These are phyloP conservation scores for Sanderia malayensis DNA, from an alignment of 30 jellyfish, hydroid and myxozoan genomes.

Conservation along the genomic window DNA sequence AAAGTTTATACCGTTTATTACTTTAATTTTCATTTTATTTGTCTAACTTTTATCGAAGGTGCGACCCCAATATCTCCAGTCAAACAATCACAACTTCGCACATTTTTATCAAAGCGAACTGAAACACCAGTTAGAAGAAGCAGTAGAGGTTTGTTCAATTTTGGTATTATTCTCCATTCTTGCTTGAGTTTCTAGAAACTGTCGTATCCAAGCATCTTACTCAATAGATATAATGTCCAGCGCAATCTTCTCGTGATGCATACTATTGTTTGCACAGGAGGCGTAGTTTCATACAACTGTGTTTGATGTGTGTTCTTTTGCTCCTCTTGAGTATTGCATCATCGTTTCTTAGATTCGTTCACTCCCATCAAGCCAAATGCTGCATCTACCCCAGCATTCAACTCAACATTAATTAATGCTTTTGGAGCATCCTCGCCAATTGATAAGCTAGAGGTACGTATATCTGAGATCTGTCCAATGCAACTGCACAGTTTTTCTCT, in stretches of 20 bases:
- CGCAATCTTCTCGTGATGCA: too few relatives aligned
- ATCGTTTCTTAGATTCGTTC: slow-evolving; percentile 25
- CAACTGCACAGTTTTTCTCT: too few relatives aligned
- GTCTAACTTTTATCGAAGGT: neutral
- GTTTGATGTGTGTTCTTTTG: too few relatives aligned
- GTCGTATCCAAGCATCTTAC: too few relatives aligned
- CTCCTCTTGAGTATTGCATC: too few relatives aligned
- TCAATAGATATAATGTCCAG: too few relatives aligned
- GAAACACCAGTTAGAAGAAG: slow-evolving; percentile 71
- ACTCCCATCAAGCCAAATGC: slow-evolving; percentile 62
- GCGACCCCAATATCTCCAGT: slow-evolving; percentile 29
- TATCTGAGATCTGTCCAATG: too few relatives aligned
- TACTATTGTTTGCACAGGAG: too few relatives aligned
- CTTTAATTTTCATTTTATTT: too few relatives aligned
- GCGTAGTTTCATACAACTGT: too few relatives aligned
- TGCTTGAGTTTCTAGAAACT: too few relatives aligned
- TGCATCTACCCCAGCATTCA: slow-evolving; percentile 82
- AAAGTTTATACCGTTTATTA: too few relatives aligned
- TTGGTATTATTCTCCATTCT: neutral
- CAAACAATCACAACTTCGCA: slow-evolving; percentile 50
- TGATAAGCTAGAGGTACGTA: slow-evolving; percentile 10
- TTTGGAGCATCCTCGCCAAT: slow-evolving; percentile 18
- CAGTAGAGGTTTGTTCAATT: slow-evolving; percentile 31
- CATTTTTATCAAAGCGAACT: slow-evolving; percentile 40
- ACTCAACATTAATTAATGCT: slow-evolving; percentile 9